Evolutionary conservation across 2,888 invertebrate species (phyloP).

Genomic region (Branchipolynoe longqiensis): DNA sequence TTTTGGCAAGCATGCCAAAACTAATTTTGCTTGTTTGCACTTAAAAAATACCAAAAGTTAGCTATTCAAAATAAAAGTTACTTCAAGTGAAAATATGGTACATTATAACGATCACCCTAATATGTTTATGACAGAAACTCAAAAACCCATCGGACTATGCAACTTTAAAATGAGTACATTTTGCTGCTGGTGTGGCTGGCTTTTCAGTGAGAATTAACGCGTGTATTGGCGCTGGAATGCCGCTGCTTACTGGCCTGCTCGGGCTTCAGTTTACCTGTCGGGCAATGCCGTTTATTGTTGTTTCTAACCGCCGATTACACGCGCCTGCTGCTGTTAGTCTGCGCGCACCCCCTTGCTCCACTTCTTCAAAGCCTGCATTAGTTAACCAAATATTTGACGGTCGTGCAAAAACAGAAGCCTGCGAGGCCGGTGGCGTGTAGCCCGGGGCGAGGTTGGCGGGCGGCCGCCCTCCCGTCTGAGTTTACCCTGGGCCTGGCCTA

Average conservation of each 20-base stretch:
- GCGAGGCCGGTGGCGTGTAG: background rate
- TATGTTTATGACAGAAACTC: no score
- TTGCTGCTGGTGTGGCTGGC: no score
- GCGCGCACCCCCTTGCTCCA: background rate
- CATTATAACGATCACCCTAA: no score
- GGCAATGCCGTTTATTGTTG: conserved; percentile 41
- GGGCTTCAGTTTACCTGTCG: conserved; percentile 10
- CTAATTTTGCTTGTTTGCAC: no score
- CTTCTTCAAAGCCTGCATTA: conserved; percentile 34
- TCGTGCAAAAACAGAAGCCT: conserved; percentile 42
- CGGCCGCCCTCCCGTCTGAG: background rate
- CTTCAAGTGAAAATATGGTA: no score
- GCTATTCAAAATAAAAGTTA: no score
- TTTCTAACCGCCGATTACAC: conserved; percentile 33
- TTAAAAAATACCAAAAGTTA: no score
- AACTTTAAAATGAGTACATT: no score
- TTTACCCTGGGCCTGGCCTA: conserved; percentile 16
- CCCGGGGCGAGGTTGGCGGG: background rate
- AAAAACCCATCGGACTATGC: no score
- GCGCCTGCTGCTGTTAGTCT: background rate
- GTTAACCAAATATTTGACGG: conserved; percentile 53
- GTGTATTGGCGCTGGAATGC: background rate
- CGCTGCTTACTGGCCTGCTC: no score
- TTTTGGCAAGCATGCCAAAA: no score
- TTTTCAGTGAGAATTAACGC: no score